Percentiles rank a stretch among this genome's conserved stretches.
Conservation (phyloP, 2,797 vertebrate genomes). For the Spinus olivaceus region DNA sequence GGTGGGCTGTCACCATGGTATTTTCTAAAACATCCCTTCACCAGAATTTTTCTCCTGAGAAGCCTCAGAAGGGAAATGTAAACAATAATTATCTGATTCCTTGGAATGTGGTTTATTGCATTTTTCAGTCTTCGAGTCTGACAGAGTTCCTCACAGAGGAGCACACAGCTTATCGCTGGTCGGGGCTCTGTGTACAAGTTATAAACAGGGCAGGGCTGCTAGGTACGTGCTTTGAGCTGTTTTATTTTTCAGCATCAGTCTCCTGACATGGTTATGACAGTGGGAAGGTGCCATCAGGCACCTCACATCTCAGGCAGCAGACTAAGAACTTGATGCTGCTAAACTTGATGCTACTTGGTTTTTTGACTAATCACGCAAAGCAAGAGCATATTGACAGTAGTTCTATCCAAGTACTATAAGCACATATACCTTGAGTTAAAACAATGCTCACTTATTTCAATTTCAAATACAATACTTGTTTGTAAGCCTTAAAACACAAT, state of each 20-base stretch:
- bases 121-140: neutral
- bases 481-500: neutral
- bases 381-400: neutral
- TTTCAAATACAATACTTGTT: neutral
- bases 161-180: neutral
- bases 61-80: neutral
- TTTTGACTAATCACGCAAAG: neutral
- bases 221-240: neutral
- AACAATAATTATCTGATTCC: neutral
- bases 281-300: neutral
- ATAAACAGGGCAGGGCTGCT: neutral
- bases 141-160: neutral
- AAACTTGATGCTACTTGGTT: neutral
- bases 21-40: neutral
- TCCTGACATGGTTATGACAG: neutral
- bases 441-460: neutral
- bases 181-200: neutral
- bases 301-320: neutral
- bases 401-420: neutral
- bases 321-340: neutral
- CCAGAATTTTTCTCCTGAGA: neutral
- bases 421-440: neutral
- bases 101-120: neutral
- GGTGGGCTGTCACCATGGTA: slow-evolving; percentile 65
- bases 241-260: neutral